Conservation (phyloP, 2,113 vertebrate species). For the Oryzias melastigma region DNA sequence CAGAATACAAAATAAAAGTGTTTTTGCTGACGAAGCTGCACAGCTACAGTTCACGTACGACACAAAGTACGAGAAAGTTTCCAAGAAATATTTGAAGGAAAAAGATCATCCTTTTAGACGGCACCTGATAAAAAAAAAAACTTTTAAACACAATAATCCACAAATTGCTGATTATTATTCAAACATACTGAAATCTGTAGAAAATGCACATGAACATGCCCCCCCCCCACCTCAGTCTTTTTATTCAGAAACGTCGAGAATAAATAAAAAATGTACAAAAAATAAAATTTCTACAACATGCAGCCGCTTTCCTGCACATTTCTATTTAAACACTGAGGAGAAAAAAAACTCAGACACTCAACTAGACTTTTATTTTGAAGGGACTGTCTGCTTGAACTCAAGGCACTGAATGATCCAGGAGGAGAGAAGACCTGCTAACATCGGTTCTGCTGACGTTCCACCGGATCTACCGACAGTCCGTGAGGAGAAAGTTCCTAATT, state of each 20-base stretch:
- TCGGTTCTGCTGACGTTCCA: too few species aligned
- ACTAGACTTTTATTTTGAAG: slow-evolving; percentile 7
- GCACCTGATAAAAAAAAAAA: slow-evolving; percentile 9
- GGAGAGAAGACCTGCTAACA: slow-evolving; percentile 4
- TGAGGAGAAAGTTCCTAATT: too few species aligned
- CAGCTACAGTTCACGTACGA: not conserved
- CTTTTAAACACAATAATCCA: slow-evolving; percentile 11
- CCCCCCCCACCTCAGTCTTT: not conserved
- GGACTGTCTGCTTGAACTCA: slow-evolving; percentile 52
- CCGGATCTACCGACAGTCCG: too few species aligned
- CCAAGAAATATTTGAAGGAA: too few species aligned
- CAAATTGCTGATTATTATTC: slow-evolving; percentile 11
- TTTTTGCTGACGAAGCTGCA: slow-evolving; percentile 7
- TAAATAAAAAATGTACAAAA: slow-evolving; percentile 55
- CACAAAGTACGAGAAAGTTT: too few species aligned
- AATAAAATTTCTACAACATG: slow-evolving; percentile 30
- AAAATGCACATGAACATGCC: slow-evolving; percentile 9
- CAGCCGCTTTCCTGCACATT: not conserved
- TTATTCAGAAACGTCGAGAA: slow-evolving; percentile 42
- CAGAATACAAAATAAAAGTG: slow-evolving; percentile 2
- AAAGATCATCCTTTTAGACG: not conserved
- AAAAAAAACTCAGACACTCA: slow-evolving; percentile 12
- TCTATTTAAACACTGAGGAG: slow-evolving; percentile 5
- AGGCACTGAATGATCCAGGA: slow-evolving; percentile 68
- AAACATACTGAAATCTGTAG: slow-evolving; percentile 32